Percentiles rank a stretch among this genome's conserved stretches.
These are phyloP conservation scores for Mycetomoellerius zeteki DNA, from an alignment of 1,140 invertebrate species.

Conservation along the genomic window DNA sequence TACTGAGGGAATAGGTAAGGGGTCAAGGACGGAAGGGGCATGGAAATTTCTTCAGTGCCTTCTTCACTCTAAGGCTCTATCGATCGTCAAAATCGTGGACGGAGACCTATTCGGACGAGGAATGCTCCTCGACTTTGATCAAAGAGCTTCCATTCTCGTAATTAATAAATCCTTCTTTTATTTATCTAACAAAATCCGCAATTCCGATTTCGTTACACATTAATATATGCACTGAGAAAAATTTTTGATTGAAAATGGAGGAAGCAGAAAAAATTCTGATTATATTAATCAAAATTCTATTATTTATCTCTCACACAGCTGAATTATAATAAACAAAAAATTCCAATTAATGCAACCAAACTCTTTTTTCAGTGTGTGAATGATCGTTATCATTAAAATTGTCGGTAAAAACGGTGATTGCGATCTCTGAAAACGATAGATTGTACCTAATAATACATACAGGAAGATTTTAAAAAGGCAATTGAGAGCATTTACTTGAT, in stretches of 20 bases:
- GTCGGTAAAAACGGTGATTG: background rate
- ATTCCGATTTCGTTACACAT: background rate
- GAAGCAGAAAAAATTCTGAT: too few species aligned
- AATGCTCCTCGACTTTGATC: slow-evolving; percentile 35
- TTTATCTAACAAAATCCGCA: background rate
- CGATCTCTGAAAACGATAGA: background rate
- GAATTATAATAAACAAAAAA: too few species aligned
- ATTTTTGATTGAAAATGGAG: too few species aligned
- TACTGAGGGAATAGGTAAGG: slow-evolving; percentile 1
- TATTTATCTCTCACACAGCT: too few species aligned
- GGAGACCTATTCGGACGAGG: slow-evolving; percentile 26
- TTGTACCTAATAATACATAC: background rate
- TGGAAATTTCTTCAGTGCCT: slow-evolving; percentile 68
- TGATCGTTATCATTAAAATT: background rate
- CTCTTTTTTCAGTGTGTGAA: background rate
- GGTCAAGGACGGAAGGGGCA: slow-evolving; percentile 51
- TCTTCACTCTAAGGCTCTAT: slow-evolving; percentile 71
- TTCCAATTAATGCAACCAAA: too few species aligned
- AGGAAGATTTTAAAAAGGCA: background rate
- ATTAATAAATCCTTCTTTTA: slow-evolving; percentile 11
- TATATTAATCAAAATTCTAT: too few species aligned
- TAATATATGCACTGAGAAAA: background rate
- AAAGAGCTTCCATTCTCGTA: background rate
- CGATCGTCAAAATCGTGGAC: slow-evolving; percentile 82
- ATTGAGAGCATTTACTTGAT: background rate